Percentiles rank a stretch among this genome's conserved stretches.
phyloP scores from a whole-genome alignment of 2,797 vertebrate species.

The Aeoliscus strigatus region DNA sequence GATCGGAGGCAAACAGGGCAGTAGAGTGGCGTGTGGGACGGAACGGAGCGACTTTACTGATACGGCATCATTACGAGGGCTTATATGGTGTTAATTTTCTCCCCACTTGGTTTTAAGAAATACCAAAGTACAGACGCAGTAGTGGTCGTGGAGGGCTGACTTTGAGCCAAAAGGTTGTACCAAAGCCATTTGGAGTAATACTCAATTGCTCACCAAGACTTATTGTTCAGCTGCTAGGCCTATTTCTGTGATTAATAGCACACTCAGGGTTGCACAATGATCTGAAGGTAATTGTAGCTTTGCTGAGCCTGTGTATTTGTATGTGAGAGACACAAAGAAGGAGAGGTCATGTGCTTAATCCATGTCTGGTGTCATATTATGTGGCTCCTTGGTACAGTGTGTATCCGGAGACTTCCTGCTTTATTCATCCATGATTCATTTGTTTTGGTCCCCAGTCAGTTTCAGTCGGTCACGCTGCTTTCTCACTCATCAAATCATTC shows the following conservation, averaged over 20 bases:
- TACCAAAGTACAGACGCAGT: conserved; percentile 43
- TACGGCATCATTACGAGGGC: conserved; percentile 46
- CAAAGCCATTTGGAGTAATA: conserved; percentile 36
- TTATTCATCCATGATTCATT: conserved; percentile 56
- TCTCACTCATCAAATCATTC: conserved; percentile 31
- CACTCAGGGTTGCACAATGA: conserved; percentile 18
- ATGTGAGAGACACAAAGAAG: conserved; percentile 35
- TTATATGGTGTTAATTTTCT: conserved; percentile 5
- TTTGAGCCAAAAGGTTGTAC: conserved; percentile 26
- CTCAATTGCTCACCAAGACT: conserved; percentile 32
- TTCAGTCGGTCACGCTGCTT: conserved; percentile 18
- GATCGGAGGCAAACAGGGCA: conserved; percentile 18
- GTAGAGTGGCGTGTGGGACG: conserved; percentile 20
- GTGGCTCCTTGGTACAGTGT: conserved; percentile 28
- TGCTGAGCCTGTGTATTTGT: conserved; percentile 10
- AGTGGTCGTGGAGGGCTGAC: conserved; percentile 29
- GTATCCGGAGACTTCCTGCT: conserved; percentile 36
- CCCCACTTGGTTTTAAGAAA: conserved; percentile 5
- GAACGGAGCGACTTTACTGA: conserved; percentile 47
- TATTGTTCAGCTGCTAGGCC: conserved; percentile 25
- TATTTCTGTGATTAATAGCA: conserved; percentile 24
- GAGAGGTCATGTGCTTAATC: conserved; percentile 45
- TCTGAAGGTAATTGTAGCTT: conserved; percentile 40
- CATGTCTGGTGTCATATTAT: conserved; percentile 53
- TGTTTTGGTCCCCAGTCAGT: conserved; percentile 29